phyloP scores from a whole-genome alignment of 2,797 vertebrate species.

The Sylvia borin region DNA sequence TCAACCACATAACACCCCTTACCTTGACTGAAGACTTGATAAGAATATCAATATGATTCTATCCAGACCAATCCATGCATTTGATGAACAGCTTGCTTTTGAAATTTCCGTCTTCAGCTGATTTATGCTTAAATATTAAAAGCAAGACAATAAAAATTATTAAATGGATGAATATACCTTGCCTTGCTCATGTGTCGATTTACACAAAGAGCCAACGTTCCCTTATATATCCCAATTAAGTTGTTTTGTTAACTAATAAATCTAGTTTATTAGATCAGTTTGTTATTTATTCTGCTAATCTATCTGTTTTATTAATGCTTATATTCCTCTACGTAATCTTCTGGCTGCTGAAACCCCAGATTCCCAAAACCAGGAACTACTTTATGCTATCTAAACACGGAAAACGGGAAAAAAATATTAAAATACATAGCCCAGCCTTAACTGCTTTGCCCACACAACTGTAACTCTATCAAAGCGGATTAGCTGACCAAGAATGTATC shows the following conservation, averaged over 20 bases:
- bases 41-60: slow-evolving; percentile 2
- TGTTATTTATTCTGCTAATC: background rate
- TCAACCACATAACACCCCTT: background rate
- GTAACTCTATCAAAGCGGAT: background rate
- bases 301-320: background rate
- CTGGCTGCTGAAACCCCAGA: background rate
- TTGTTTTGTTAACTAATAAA: background rate
- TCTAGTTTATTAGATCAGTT: background rate
- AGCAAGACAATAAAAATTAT: background rate
- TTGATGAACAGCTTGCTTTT: slow-evolving; percentile 45
- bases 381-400: background rate
- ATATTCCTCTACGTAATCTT: background rate
- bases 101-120: slow-evolving; percentile 30
- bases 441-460: background rate
- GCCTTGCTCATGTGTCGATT: background rate
- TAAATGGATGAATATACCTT: background rate
- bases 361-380: background rate
- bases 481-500: background rate
- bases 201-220: background rate
- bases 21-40: slow-evolving; percentile 57
- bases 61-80: background rate
- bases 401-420: rapidly evolving
- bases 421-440: background rate
- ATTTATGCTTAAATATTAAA: slow-evolving; percentile 38
- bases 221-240: background rate